Percentiles rank a stretch among this genome's conserved stretches.
Evolutionary conservation across 2,888 invertebrate species (phyloP).

Genomic region (Pyrocoelia pectoralis): DNA sequence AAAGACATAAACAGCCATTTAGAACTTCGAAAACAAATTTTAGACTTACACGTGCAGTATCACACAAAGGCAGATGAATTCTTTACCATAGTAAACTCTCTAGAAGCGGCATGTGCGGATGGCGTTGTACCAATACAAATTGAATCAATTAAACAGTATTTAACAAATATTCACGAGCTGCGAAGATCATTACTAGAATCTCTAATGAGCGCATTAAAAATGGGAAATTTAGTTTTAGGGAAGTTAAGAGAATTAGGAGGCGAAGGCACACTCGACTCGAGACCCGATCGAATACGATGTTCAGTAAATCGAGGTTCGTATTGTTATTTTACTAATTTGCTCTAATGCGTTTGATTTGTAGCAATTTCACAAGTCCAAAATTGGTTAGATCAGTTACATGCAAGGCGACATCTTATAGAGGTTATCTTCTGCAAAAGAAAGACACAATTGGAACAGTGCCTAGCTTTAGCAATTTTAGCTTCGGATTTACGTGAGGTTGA

Average conservation of each 20-base stretch:
- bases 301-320: constrained; percentile 57
- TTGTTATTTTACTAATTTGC: not conserved
- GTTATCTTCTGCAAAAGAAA: constrained; percentile 73
- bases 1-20: constrained; percentile 81
- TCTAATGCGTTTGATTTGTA: constrained; percentile 46
- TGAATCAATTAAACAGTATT: constrained; percentile 72
- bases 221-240: constrained; percentile 78
- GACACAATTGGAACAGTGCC: constrained; percentile 79
- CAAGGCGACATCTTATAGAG: constrained; percentile 76
- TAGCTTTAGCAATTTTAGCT: constrained; percentile 76
- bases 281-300: constrained; percentile 66
- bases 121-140: constrained; percentile 75
- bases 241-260: constrained; percentile 77
- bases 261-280: constrained; percentile 78
- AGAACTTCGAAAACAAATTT: constrained; percentile 77
- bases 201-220: constrained; percentile 81
- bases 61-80: constrained; percentile 77
- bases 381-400: constrained; percentile 79
- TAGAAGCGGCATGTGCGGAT: constrained; percentile 75
- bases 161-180: constrained; percentile 76
- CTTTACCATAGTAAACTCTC: constrained; percentile 70
- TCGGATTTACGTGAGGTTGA: constrained; percentile 74
- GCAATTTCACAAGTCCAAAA: constrained; percentile 75
- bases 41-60: constrained; percentile 81
- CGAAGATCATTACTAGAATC: constrained; percentile 76